Conservation (phyloP, 1,140 invertebrate genomes). For the Diorhabda elongata region DNA sequence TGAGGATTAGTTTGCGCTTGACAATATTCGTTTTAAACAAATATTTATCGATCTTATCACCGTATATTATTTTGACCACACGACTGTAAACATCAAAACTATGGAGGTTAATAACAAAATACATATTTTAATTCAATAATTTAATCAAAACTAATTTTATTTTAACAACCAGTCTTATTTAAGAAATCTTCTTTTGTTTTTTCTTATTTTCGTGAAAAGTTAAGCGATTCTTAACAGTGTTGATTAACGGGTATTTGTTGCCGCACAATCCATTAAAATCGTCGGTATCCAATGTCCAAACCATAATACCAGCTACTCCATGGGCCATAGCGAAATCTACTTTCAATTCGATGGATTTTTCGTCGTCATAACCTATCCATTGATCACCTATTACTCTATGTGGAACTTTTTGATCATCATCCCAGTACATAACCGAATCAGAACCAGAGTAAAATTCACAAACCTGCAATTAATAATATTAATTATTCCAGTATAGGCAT, state of each 20-base stretch:
- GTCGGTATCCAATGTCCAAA: conserved; percentile 71
- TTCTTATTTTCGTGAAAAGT: not conserved
- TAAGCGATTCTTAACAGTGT: conserved; percentile 46
- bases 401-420: conserved; percentile 27
- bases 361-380: conserved; percentile 44
- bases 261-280: conserved; percentile 61
- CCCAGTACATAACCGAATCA: conserved; percentile 46
- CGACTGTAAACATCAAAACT: too few species aligned
- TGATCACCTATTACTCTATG: conserved; percentile 36
- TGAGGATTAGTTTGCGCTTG: too few species aligned
- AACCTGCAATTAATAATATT: conserved; percentile 36
- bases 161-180: not conserved
- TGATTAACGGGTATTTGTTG: conserved; percentile 56
- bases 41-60: too few species aligned
- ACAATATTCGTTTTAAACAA: too few species aligned
- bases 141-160: not conserved
- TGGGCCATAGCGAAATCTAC: conserved; percentile 49
- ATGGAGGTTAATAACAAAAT: too few species aligned
- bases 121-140: too few species aligned
- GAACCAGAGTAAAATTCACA: conserved; percentile 34
- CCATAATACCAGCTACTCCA: conserved; percentile 61
- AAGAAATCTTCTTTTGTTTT: not conserved
- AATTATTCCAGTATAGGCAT: not conserved
- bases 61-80: too few species aligned
- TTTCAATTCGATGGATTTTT: conserved; percentile 30